phyloP scores from a whole-genome alignment of 1,140 invertebrate genomes.

The Gonatopus flavifemur region DNA sequence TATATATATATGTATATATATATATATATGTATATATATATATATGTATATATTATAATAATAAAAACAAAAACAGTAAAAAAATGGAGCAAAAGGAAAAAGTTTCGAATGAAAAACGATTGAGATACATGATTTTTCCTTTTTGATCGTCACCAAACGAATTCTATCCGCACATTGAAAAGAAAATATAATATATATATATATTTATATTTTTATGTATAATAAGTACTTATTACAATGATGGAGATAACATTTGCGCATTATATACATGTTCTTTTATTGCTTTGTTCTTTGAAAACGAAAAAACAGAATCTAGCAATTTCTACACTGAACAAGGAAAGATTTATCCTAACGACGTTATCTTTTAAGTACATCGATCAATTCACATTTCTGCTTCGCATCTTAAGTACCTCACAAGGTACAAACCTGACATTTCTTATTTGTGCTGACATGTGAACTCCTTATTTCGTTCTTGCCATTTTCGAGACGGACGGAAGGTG shows the following conservation, averaged over 20 bases:
- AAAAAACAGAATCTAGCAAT: too few species aligned
- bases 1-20: conserved; percentile 22
- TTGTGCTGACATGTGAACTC: conserved; percentile 16
- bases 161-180: conserved; percentile 10
- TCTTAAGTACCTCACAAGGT: conserved; percentile 22
- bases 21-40: too few species aligned
- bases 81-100: too few species aligned
- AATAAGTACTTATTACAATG: conserved; percentile 26
- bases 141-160: conserved; percentile 15
- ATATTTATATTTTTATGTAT: too few species aligned
- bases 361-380: conserved; percentile 38
- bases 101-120: too few species aligned
- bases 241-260: conserved; percentile 7
- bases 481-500: conserved; percentile 37
- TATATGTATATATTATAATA: too few species aligned
- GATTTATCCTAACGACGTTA: conserved; percentile 11
- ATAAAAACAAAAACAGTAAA: too few species aligned
- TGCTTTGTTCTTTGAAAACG: not conserved
- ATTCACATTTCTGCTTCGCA: conserved; percentile 13
- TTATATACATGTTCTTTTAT: conserved; percentile 11
- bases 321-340: conserved; percentile 2
- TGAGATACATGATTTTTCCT: too few species aligned
- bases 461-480: conserved; percentile 26
- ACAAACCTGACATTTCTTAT: conserved; percentile 10
- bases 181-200: conserved; percentile 1